Evolutionary conservation across 2,888 invertebrate genomes (phyloP).

Genomic region (Ennomos quercinarius): DNA sequence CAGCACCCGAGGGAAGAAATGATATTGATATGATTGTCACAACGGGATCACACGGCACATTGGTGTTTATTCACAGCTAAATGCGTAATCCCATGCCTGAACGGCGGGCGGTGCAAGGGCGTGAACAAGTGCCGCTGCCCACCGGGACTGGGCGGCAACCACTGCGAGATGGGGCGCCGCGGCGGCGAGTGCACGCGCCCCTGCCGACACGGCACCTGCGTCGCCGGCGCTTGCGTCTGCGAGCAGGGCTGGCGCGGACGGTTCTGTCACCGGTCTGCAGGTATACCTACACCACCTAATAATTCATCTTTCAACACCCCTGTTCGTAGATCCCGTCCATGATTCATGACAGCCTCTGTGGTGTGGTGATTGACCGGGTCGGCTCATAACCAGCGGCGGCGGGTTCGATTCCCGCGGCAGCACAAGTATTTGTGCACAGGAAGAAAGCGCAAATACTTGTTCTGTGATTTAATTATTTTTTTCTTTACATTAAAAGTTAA

Average conservation of each 20-base stretch:
- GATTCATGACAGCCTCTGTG: no score
- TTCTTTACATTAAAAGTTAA: no score
- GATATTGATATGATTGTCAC: no score
- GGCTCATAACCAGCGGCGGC: no score
- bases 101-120: conserved; percentile 95
- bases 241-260: conserved; percentile 94
- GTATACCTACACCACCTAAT: conserved; percentile 40
- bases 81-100: conserved; percentile 95
- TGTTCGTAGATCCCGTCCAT: no score
- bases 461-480: no score
- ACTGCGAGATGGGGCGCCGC: conserved; percentile 95
- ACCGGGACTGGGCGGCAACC: conserved; percentile 93
- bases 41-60: background rate
- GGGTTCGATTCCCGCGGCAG: no score
- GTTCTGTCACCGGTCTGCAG: conserved; percentile 91
- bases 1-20: no score
- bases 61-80: conserved; percentile 86
- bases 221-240: conserved; percentile 90
- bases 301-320: no score
- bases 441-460: no score
- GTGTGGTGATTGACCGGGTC: no score
- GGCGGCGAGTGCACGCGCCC: conserved; percentile 90
- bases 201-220: conserved; percentile 92
- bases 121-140: conserved; percentile 96
- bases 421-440: no score